phyloP scores from a whole-genome alignment of 2,888 invertebrate species.

The Acleris holmiana region DNA sequence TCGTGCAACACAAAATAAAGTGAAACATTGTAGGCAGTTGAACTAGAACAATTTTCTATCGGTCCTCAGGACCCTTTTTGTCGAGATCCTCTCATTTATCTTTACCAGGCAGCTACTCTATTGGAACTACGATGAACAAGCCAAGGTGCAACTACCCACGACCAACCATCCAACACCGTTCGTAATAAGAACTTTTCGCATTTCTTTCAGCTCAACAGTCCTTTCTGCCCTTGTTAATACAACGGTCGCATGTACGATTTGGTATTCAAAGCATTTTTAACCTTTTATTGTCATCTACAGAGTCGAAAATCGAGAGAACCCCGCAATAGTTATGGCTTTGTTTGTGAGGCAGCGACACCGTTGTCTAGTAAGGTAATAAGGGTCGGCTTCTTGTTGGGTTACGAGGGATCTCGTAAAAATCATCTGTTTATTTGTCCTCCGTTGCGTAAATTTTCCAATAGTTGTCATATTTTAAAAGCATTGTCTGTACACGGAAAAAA shows the following conservation, averaged over 20 bases:
- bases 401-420: slow-evolving; percentile 34
- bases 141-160: slow-evolving; percentile 2
- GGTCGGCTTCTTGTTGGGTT: slow-evolving; percentile 4
- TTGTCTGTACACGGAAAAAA: background rate
- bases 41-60: too few relatives aligned
- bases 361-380: slow-evolving; percentile 35
- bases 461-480: slow-evolving; percentile 3
- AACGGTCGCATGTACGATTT: too few relatives aligned
- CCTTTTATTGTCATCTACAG: too few relatives aligned
- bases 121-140: background rate
- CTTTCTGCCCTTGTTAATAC: too few relatives aligned
- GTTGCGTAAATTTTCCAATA: slow-evolving; percentile 14
- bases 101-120: too few relatives aligned
- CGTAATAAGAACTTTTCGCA: slow-evolving; percentile 28
- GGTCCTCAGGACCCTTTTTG: too few relatives aligned
- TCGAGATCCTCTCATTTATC: too few relatives aligned
- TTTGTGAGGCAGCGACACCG: background rate
- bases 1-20: too few relatives aligned
- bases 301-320: too few relatives aligned
- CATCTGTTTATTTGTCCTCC: slow-evolving; percentile 33
- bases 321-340: too few relatives aligned
- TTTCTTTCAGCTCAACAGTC: slow-evolving; percentile 26
- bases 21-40: too few relatives aligned
- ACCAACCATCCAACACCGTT: slow-evolving; percentile 5
- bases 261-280: too few relatives aligned